Conservation (phyloP, 2,797 vertebrate genomes). For the Esox masquinongy region DNA sequence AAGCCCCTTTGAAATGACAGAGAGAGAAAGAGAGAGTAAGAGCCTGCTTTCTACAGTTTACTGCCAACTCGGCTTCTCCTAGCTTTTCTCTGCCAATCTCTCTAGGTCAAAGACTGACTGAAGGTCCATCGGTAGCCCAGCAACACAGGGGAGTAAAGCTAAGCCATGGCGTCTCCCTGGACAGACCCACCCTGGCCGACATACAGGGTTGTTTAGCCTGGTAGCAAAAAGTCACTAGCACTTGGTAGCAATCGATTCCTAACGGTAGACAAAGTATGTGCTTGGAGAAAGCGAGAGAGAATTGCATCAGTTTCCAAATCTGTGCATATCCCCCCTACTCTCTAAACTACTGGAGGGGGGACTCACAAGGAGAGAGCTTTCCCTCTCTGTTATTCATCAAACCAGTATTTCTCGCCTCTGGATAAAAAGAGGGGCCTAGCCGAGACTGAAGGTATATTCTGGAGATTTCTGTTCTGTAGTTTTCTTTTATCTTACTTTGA, state of each 20-base stretch:
- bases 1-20: background rate
- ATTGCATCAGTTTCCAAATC: background rate
- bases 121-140: background rate
- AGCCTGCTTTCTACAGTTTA: background rate
- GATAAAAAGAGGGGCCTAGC: background rate
- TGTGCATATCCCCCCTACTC: background rate
- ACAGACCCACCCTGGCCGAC: background rate
- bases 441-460: background rate
- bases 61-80: background rate
- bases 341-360: background rate
- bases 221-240: background rate
- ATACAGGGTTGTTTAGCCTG: background rate
- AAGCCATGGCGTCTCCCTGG: background rate
- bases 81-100: background rate
- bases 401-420: background rate
- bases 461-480: background rate
- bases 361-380: background rate
- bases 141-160: background rate
- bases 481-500: constrained; percentile 1
- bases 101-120: background rate
- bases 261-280: background rate
- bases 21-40: constrained; percentile 7
- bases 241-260: background rate
- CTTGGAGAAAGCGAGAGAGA: background rate
- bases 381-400: constrained; percentile 1